phyloP scores from a whole-genome alignment of 1,140 invertebrate species.

The Pygmarrhopalites habei region DNA sequence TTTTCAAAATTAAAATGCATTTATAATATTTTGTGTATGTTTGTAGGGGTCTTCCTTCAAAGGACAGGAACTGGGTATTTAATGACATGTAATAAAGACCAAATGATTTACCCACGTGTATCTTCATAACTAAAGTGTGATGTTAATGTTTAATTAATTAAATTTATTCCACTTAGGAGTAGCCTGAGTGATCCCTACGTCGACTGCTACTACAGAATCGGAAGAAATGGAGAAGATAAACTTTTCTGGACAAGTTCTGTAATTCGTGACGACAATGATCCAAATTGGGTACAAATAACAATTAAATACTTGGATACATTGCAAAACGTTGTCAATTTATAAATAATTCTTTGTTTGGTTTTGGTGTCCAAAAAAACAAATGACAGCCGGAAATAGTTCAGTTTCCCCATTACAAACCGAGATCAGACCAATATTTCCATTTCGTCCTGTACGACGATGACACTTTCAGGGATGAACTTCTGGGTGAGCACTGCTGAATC shows the following conservation, averaged over 20 bases:
- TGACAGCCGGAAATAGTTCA: background rate
- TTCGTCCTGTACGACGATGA: conserved; percentile 5
- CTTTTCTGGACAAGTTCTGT: background rate
- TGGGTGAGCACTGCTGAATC: too few species aligned
- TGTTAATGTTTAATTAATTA: too few species aligned
- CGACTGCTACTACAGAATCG: background rate
- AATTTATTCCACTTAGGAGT: too few species aligned
- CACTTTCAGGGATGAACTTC: background rate
- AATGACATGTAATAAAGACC: too few species aligned
- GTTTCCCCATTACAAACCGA: background rate
- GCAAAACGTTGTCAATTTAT: too few species aligned
- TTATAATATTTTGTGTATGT: background rate
- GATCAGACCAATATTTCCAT: background rate
- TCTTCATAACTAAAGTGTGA: too few species aligned
- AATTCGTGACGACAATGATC: background rate
- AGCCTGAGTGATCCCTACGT: conserved; percentile 5
- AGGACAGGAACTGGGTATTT: background rate
- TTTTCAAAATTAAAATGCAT: background rate
- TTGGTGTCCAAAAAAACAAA: too few species aligned
- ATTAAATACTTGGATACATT: too few species aligned
- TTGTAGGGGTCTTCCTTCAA: background rate
- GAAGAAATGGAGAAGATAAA: background rate
- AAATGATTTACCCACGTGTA: too few species aligned
- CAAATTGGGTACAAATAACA: too few species aligned
- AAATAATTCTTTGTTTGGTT: too few species aligned